Base-by-base conservation (phyloP, 1,140 invertebrate genomes). In the Leptonema lineaticorne region DNA sequence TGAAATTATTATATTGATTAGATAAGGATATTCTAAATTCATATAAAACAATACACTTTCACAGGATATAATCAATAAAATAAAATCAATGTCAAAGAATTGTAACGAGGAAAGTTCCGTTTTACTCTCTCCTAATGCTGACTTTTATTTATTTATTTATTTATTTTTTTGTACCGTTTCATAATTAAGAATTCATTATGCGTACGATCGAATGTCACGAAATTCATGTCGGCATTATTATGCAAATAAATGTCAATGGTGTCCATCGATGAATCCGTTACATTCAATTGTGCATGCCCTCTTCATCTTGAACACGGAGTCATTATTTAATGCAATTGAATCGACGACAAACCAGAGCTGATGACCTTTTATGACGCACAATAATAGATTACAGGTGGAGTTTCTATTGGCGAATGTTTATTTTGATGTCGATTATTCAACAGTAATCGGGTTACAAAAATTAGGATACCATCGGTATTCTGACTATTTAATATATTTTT, bases 161-260 rank as follows among this genome's bases (percentile, higher is more conserved):
- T 59, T 29, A 59, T 16, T 33, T 14, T 28, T 28, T 16, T 33
- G 5, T 22, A 9, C 2, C 28, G 27, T 5, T 1, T 5, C 20
- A n/a, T 28, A 4, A 59, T 59, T 22, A 26, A 5, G 50, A 24
- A 59, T 59, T 59, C 57, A 33, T 27, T 5, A 16, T 59, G 18
- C 57, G 57, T 59, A 33, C 33, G 57, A 59, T 59, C 33, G 30
- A 59, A 59, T 59, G 30, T 4, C 57, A 59, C 57, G 57, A 59
- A 59, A 59, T 59, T 29, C 57, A 59, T 59, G 57, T 59, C 57
- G 33, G 9, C 30, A 37, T n/a, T n/a, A n/a, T 37, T 59, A 59
- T 59, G 57, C 57, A 30, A 59, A 59, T 59, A 18, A 28, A 59
- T 59, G 28, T 53, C 50, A 53, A 9, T 26, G 50, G 22, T 24